Evolutionary conservation across 2,113 vertebrate genomes (phyloP).

Genomic region (Meleagris gallopavo): DNA sequence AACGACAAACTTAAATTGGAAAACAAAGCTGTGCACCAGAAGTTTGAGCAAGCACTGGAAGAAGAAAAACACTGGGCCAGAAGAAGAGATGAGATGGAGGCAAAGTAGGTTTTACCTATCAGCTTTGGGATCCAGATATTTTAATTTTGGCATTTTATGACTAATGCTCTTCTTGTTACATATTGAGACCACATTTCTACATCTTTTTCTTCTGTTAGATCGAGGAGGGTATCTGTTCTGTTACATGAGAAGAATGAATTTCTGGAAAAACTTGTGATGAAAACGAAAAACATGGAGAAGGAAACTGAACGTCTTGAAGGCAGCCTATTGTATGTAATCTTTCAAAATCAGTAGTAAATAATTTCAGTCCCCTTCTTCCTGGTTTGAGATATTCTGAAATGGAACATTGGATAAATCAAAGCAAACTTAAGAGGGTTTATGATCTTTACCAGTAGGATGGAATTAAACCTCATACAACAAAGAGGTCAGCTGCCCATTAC

Average conservation of each 20-base stretch:
- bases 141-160: background rate
- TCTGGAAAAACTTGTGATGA: conserved; percentile 20
- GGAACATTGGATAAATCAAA: background rate
- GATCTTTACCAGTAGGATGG: background rate
- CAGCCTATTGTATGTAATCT: conserved; percentile 35
- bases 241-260: conserved; percentile 56
- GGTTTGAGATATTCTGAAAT: background rate
- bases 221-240: background rate
- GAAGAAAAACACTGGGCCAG: conserved; percentile 30
- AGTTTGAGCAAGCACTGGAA: background rate
- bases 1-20: conserved; percentile 35
- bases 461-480: background rate
- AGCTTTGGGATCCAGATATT: background rate
- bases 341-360: background rate
- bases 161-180: background rate
- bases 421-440: background rate
- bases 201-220: conserved; percentile 33
- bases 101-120: conserved; percentile 59
- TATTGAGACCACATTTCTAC: background rate
- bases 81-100: background rate
- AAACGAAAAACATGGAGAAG: conserved; percentile 65
- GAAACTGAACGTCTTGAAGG: conserved; percentile 7
- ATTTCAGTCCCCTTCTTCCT: background rate
- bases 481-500: background rate
- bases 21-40: background rate